phyloP scores from a whole-genome alignment of 1,140 invertebrate species.

The Ceratosolen solmsi region DNA sequence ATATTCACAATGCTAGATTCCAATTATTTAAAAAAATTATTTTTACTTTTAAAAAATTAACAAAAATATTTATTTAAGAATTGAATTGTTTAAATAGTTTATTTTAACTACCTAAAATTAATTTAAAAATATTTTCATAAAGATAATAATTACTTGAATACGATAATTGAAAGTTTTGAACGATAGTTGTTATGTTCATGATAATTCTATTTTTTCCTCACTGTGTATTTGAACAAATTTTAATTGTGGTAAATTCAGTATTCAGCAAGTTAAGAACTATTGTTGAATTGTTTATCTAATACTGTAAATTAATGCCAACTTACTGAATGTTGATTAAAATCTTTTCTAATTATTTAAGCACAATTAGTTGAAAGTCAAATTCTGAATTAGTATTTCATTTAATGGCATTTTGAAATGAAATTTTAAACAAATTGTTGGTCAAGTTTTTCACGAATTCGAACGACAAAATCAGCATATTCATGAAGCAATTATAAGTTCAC shows the following conservation, averaged over 20 bases:
- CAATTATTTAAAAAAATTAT: too few species aligned
- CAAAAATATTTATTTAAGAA: too few species aligned
- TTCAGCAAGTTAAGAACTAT: background rate
- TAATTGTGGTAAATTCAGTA: background rate
- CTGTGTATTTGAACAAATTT: background rate
- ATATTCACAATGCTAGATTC: too few species aligned
- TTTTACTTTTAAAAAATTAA: too few species aligned
- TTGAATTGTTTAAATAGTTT: too few species aligned
- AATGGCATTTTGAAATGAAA: background rate
- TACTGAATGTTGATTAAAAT: background rate
- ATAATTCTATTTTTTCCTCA: background rate
- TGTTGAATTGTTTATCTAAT: background rate
- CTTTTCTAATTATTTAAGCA: background rate
- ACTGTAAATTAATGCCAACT: background rate
- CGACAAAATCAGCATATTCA: background rate
- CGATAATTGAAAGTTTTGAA: background rate
- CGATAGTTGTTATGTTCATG: background rate
- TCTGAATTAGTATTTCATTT: background rate
- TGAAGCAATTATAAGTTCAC: slow-evolving; percentile 26
- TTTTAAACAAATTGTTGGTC: background rate
- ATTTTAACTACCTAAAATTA: too few species aligned
- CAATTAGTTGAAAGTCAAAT: background rate
- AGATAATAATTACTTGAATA: too few species aligned
- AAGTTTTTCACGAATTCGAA: background rate
- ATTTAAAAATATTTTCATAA: too few species aligned